phyloP scores from a whole-genome alignment of 2,113 vertebrate genomes.

The Eurystomus gularis region DNA sequence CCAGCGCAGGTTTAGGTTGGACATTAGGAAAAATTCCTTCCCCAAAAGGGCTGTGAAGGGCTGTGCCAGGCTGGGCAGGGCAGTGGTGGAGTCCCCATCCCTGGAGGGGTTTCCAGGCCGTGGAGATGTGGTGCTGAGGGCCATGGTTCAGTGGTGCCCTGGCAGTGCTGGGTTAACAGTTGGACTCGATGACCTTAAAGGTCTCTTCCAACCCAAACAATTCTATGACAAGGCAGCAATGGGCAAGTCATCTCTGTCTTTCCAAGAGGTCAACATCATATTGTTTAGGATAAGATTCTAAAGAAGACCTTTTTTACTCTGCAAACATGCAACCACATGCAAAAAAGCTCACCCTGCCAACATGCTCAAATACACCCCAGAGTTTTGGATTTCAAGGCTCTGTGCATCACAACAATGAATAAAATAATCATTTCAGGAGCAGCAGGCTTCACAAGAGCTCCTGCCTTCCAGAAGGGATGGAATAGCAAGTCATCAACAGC shows the following conservation, averaged over 20 bases:
- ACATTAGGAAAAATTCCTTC: background rate
- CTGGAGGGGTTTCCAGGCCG: background rate
- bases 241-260: background rate
- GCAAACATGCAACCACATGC: accelerated
- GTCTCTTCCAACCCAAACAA: background rate
- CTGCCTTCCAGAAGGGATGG: background rate
- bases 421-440: background rate
- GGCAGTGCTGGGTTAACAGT: background rate
- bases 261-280: background rate
- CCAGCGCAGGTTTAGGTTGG: background rate
- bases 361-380: accelerated
- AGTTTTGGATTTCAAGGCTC: background rate
- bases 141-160: background rate
- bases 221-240: background rate
- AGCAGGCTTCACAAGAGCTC: background rate
- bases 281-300: background rate
- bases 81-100: no score
- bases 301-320: background rate
- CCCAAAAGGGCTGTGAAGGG: no score
- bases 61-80: no score
- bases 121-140: background rate
- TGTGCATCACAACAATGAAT: background rate
- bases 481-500: background rate
- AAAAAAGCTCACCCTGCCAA: background rate
- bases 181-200: background rate